Evolutionary conservation across 1,140 invertebrate species (phyloP).

Genomic region (Papilio glaucus): DNA sequence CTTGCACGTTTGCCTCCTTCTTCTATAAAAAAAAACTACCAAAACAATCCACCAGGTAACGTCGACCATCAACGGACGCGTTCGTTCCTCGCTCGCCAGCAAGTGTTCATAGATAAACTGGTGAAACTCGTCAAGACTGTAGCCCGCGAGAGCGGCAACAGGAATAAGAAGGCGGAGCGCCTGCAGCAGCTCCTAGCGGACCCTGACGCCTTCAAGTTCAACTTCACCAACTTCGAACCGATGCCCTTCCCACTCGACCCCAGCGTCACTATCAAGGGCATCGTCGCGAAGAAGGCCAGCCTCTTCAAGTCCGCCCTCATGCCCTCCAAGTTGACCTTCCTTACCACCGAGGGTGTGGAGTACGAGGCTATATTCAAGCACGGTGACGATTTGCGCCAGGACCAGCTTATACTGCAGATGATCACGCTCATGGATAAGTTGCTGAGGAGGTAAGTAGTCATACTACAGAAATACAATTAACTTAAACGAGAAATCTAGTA

Average conservation of each 20-base stretch:
- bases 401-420: conserved; percentile 98
- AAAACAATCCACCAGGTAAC: conserved; percentile 85
- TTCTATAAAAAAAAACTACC: too few species aligned
- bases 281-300: conserved; percentile 94
- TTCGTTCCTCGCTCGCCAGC: conserved; percentile 90
- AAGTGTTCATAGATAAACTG: conserved; percentile 95
- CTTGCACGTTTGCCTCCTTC: too few species aligned
- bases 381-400: conserved; percentile 99
- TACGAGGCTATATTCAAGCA: conserved; percentile 99
- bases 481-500: too few species aligned
- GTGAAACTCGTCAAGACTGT: conserved; percentile 95
- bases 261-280: conserved; percentile 94
- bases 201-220: conserved; percentile 92
- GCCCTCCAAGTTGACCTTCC: conserved; percentile 97
- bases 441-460: conserved; percentile 94
- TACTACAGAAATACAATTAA: too few species aligned
- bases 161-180: conserved; percentile 95
- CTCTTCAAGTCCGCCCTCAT: conserved; percentile 98
- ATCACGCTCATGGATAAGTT: conserved; percentile 99
- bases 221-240: conserved; percentile 96
- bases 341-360: conserved; percentile 91
- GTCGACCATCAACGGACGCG: conserved; percentile 88
- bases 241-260: conserved; percentile 98
- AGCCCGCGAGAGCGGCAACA: conserved; percentile 95
- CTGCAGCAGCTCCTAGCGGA: conserved; percentile 93